phyloP scores from a whole-genome alignment of 2,888 invertebrate species.

The Ernsta delagoae region DNA sequence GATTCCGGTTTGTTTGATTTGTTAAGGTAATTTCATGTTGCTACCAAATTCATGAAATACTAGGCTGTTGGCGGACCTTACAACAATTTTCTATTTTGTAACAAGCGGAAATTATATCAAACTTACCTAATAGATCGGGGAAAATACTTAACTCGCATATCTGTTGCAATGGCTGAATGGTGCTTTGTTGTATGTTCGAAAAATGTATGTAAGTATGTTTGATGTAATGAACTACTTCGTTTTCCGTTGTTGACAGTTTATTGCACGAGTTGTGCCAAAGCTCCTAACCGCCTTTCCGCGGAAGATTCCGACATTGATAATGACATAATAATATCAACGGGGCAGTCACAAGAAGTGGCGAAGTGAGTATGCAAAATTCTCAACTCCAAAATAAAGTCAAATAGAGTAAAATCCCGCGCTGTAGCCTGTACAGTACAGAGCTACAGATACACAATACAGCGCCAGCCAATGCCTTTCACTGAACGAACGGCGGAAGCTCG shows the following conservation, averaged over 20 bases:
- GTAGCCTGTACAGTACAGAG: no score
- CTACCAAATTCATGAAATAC: constrained; percentile 33
- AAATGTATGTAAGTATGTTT: neutral
- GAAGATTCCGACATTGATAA: constrained; percentile 44
- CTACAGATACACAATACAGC: neutral
- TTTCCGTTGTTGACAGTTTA: neutral
- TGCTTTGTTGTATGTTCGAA: no score
- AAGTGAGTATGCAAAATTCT: constrained; percentile 42
- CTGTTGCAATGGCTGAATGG: no score
- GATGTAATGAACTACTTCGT: no score
- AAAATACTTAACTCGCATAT: neutral
- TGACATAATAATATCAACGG: constrained; percentile 36
- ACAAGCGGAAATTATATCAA: constrained; percentile 1
- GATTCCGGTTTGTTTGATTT: constrained; percentile 45
- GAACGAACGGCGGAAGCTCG: constrained; percentile 72
- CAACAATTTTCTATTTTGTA: constrained; percentile 21
- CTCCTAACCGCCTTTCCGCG: constrained; percentile 2
- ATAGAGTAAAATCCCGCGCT: constrained; percentile 36
- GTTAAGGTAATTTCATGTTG: constrained; percentile 43
- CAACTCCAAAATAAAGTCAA: constrained; percentile 34
- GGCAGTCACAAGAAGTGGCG: constrained; percentile 32
- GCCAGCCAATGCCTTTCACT: constrained; percentile 53
- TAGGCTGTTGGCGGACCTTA: constrained; percentile 19
- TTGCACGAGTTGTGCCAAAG: neutral
- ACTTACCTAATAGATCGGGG: neutral